Percentiles rank a stretch among this genome's conserved stretches.
Conservation (phyloP, 2,113 vertebrate species). For the Bombycilla garrulus region DNA sequence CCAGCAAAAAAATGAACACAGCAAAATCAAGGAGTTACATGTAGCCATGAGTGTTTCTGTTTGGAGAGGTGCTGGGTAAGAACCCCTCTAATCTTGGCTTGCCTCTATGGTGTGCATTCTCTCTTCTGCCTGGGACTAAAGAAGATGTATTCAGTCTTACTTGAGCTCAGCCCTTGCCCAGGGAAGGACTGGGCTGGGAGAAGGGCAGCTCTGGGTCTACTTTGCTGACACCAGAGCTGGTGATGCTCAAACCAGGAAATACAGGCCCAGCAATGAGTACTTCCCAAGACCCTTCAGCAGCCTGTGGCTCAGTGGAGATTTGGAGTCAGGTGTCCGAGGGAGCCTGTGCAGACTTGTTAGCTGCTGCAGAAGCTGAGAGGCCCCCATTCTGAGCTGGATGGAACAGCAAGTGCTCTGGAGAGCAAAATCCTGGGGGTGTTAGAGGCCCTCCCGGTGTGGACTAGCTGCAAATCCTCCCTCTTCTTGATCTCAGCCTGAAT, state of each 20-base stretch:
- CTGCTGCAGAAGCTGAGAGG: not conserved
- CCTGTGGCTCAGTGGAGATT: not conserved
- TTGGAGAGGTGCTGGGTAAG: not conserved
- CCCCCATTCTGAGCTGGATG: not conserved
- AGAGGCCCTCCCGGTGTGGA: not conserved
- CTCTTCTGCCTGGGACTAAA: not conserved
- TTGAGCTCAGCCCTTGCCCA: not conserved
- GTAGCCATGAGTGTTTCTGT: not conserved
- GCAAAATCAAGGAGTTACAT: not conserved
- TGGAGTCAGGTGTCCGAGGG: not conserved
- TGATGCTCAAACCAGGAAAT: not conserved
- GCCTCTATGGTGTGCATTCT: not conserved
- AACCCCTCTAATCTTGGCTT: not conserved
- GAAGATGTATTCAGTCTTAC: not conserved
- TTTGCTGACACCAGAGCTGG: not conserved
- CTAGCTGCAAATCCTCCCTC: constrained; percentile 16
- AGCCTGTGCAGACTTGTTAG: not conserved
- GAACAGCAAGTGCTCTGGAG: not conserved
- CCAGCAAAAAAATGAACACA: not conserved
- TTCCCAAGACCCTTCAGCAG: not conserved
- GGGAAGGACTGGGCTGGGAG: not conserved
- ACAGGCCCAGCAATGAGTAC: not conserved
- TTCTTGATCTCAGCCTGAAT: constrained; percentile 37
- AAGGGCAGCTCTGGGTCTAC: not conserved
- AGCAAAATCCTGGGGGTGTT: not conserved